A percentile compares a stretch with the other conserved stretches of the same genome.
Evolutionary conservation across 2,888 invertebrate genomes (phyloP).

Genomic region (Eumacrocentrus americanus): DNA sequence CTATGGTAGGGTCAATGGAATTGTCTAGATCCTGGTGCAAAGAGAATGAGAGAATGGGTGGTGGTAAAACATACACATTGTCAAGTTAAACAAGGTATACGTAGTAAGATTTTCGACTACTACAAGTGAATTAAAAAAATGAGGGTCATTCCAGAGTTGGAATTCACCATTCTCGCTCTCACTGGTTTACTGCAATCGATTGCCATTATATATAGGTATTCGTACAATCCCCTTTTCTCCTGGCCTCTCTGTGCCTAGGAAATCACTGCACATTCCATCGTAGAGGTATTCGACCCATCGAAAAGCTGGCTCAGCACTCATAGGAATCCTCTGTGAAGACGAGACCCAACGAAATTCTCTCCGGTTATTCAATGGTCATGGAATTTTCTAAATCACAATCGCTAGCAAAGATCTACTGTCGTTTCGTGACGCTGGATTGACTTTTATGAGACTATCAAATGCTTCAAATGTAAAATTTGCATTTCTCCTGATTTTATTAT

Average conservation of each 20-base stretch:
- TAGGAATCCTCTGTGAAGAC: slow-evolving; percentile 1
- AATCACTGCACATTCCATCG: slow-evolving; percentile 12
- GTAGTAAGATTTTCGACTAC: too few relatives aligned
- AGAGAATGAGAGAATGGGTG: too few relatives aligned
- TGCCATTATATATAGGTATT: slow-evolving; percentile 3
- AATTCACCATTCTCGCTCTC: neutral
- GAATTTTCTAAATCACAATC: neutral
- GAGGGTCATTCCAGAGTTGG: too few relatives aligned
- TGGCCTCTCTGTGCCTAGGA: neutral
- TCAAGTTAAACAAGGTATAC: too few relatives aligned
- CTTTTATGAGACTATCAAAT: neutral
- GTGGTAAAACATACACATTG: too few relatives aligned
- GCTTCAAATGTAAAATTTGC: slow-evolving; percentile 1
- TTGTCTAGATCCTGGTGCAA: too few relatives aligned
- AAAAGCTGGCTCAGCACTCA: slow-evolving; percentile 10
- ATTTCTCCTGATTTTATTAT: neutral
- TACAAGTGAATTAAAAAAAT: too few relatives aligned
- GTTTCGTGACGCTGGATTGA: neutral
- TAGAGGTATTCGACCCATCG: neutral
- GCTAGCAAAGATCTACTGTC: neutral
- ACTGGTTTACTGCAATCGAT: neutral
- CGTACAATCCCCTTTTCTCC: neutral
- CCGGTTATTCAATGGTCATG: neutral
- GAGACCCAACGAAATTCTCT: neutral
- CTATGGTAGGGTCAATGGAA: too few relatives aligned